Evolutionary conservation across 2,888 invertebrate species (phyloP).

Genomic region (Ophioninae sp.): DNA sequence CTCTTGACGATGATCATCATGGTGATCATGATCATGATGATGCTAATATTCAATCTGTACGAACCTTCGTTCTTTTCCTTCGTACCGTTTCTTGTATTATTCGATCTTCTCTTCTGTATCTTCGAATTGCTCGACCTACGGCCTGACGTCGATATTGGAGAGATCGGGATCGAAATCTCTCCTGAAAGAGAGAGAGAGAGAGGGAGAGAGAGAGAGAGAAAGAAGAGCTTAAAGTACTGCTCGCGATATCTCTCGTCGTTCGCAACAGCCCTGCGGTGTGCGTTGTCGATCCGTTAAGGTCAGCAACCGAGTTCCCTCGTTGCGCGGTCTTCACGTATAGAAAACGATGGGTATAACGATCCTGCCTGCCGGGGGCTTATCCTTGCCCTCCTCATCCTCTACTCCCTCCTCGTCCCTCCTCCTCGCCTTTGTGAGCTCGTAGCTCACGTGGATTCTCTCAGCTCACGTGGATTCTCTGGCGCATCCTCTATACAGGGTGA

Average conservation of each 20-base stretch:
- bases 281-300: slow-evolving; percentile 65
- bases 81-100: not conserved
- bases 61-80: not conserved
- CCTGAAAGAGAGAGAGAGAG: not conserved
- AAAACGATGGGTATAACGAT: slow-evolving; percentile 59
- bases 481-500: too few relatives aligned
- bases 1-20: slow-evolving; percentile 23
- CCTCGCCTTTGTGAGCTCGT: slow-evolving; percentile 7
- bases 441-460: slow-evolving; percentile 28
- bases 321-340: slow-evolving; percentile 32
- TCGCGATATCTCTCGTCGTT: slow-evolving; percentile 55
- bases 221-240: slow-evolving; percentile 39
- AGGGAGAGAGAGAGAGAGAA: slow-evolving; percentile 2
- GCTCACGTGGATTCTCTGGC: slow-evolving; percentile 29
- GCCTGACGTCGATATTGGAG: slow-evolving; percentile 22
- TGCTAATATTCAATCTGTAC: slow-evolving; percentile 4
- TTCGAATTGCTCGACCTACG: slow-evolving; percentile 47
- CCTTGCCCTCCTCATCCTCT: slow-evolving; percentile 6
- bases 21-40: not conserved
- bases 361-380: slow-evolving; percentile 37
- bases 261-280: slow-evolving; percentile 56
- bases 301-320: slow-evolving; percentile 64
- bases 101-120: slow-evolving; percentile 19
- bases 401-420: not conserved
- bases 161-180: not conserved